These are phyloP conservation scores for Pimephales promelas DNA, from an alignment of 2,113 vertebrate species.

Conservation along the genomic window DNA sequence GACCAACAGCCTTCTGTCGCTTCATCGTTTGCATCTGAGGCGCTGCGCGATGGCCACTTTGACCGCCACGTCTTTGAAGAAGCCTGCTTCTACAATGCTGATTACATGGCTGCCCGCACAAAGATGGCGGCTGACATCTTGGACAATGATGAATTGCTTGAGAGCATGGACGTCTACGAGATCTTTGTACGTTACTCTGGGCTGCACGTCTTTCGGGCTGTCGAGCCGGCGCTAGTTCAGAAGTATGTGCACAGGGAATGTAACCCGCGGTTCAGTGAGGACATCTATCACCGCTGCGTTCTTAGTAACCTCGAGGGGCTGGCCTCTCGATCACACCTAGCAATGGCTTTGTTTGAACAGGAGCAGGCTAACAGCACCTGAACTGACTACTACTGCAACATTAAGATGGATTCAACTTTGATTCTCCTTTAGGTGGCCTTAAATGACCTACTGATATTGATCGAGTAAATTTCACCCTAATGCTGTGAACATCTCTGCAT, in stretches of 20 bases:
- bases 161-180: conserved; percentile 92
- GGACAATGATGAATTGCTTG: conserved; percentile 90
- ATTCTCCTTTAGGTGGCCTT: conserved; percentile 38
- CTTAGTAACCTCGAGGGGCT: conserved; percentile 93
- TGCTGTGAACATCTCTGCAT: conserved; percentile 1
- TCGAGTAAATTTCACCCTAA: neutral
- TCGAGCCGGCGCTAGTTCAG: conserved; percentile 93
- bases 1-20: conserved; percentile 78
- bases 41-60: conserved; percentile 84
- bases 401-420: neutral
- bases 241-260: conserved; percentile 85
- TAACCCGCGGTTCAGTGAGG: conserved; percentile 90
- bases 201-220: conserved; percentile 91
- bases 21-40: conserved; percentile 75
- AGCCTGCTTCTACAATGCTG: conserved; percentile 95
- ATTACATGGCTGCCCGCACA: conserved; percentile 91
- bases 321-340: conserved; percentile 88
- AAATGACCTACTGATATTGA: conserved; percentile 27
- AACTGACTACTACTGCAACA: neutral
- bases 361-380: conserved; percentile 96
- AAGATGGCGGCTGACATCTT: conserved; percentile 87
- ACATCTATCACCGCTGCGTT: conserved; percentile 92
- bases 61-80: conserved; percentile 90
- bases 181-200: conserved; percentile 93
- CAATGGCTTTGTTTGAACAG: conserved; percentile 92